Percentiles rank a stretch among this genome's conserved stretches.
Conservation (phyloP, 1,140 invertebrate genomes). For the Grapholita molesta region DNA sequence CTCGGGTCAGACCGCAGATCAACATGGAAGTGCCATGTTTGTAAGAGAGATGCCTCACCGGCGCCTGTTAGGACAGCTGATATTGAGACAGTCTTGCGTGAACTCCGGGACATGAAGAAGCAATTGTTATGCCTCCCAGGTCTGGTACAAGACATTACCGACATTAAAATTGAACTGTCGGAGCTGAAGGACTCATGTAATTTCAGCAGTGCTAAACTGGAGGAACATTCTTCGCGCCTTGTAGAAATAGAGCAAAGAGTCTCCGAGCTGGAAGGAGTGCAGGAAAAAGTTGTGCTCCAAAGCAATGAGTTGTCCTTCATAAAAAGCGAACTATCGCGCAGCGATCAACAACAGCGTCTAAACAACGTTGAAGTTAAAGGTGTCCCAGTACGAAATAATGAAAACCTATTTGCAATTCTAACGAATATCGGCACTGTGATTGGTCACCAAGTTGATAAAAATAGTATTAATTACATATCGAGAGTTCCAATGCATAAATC, state of each 20-base stretch:
- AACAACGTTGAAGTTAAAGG: constrained; percentile 27
- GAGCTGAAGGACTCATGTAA: constrained; percentile 9
- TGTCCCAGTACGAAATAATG: constrained; percentile 17
- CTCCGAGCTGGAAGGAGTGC: neutral
- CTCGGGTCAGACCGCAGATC: too few species aligned
- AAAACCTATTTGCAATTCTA: constrained; percentile 24
- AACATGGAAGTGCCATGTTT: too few species aligned
- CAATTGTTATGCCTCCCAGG: neutral
- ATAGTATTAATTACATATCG: constrained; percentile 23
- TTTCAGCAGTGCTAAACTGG: neutral
- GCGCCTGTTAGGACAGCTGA: too few species aligned
- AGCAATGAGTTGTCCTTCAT: neutral
- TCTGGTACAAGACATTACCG: neutral
- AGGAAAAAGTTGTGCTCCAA: neutral
- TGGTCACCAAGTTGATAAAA: neutral
- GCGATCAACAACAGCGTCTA: constrained; percentile 12
- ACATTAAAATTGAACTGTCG: constrained; percentile 8
- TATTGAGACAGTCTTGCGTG: neutral
- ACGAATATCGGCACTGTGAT: neutral
- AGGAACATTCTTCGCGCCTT: neutral
- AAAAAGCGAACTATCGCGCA: neutral
- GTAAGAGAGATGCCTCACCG: too few species aligned
- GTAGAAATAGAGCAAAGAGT: neutral
- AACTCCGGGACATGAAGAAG: constrained; percentile 3
- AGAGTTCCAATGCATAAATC: constrained; percentile 16